Base-by-base conservation (phyloP, 2,797 vertebrate species). In the Remorina albescens region DNA sequence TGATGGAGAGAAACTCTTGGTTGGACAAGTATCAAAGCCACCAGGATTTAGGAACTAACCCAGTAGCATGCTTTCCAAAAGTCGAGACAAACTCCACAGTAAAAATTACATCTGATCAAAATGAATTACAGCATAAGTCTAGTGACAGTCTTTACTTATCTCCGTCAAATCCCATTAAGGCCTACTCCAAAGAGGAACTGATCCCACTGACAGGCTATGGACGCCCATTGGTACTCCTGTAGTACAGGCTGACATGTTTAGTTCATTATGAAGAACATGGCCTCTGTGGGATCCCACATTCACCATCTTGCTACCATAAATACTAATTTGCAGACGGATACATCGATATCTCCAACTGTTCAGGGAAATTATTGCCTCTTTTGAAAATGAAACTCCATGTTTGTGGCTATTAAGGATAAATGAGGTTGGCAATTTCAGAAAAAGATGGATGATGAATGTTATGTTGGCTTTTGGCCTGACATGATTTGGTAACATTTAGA, bases 11-110 rank as follows among this genome's bases (percentile, higher is more conserved):
- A 23, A n/a, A 28, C 34, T 51, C 71, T 71, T 49, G 54, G 37
- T 66, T 56, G 73, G 77, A 74, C 75, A 63, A 77, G 66, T 73
- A 72, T 83, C 67, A 70, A 80, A 74, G 71, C 54, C 39, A 49
- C 49, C 32, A 25, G 59, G 18, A 6, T 51, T 44, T 44, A 10
- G 64, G 47, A 68, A 61, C 15, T 54, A 67, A 88, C 78, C 54
- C 64, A 75, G 65, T 30, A 53, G 41, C 62, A 0, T 8, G 26
- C 71, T 87, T 83, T 34, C 16, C 2, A 53, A 70, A 82, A 70
- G 72, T 67, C 28, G 9, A 47, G 15, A 78, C 9, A 67, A 41
- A 12, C 71, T 42, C 19, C 30, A 11, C 16, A 49, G 34, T 47
- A 44, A 23, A 23, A 47, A n/a, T 21, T 3, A 57, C 25, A 49